Percentiles rank a stretch among this genome's conserved stretches.
Evolutionary conservation across 2,113 vertebrate species (phyloP).

Genomic region (crab-eating macaque (Macaca fascicularis)): DNA sequence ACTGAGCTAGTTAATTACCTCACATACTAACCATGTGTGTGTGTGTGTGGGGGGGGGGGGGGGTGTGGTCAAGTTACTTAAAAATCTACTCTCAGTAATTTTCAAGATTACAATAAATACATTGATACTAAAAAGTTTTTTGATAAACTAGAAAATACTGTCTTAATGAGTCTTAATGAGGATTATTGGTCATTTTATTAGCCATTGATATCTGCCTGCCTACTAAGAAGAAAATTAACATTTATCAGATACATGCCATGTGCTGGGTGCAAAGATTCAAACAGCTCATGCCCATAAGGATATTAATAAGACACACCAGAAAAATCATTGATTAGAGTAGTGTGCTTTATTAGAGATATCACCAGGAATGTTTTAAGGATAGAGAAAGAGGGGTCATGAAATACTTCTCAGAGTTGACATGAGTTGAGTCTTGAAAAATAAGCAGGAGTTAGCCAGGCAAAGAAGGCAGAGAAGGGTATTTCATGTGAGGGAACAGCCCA

Average conservation of each 20-base stretch:
- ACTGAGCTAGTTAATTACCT: background rate
- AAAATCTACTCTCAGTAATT: background rate
- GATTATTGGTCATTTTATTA: conserved; percentile 57
- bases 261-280: conserved; percentile 24
- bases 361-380: background rate
- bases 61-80: background rate
- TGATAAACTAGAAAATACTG: conserved; percentile 11
- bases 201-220: conserved; percentile 36
- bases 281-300: background rate
- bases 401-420: background rate
- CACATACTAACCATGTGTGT: too few species aligned
- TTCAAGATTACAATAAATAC: background rate
- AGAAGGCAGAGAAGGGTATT: background rate
- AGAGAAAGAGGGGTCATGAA: background rate
- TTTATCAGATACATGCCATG: background rate
- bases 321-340: background rate
- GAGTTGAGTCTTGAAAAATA: conserved; percentile 13
- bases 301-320: conserved; percentile 25
- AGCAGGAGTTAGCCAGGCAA: conserved; percentile 9
- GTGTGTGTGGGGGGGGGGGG: rapidly evolving
- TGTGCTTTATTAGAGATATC: background rate
- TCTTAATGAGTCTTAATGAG: conserved; percentile 51
- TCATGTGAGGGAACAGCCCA: background rate
- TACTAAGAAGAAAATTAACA: conserved; percentile 37
- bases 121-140: background rate